Conservation (phyloP, 1,140 invertebrate genomes). For the Drosophila kurseongensis region DNA sequence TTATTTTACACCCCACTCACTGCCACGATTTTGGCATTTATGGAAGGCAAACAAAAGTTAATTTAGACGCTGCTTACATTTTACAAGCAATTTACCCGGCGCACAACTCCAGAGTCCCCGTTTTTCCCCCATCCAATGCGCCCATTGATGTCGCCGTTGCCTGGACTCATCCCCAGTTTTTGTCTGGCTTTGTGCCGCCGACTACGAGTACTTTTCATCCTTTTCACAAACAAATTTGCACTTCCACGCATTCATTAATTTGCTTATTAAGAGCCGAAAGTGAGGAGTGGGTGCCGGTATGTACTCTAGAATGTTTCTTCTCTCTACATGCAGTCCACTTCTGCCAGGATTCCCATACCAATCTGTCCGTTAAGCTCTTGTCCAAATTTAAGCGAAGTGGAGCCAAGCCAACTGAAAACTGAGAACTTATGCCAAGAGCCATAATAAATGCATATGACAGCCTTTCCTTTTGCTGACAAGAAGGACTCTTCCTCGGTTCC, state of each 20-base stretch:
- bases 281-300: conserved; percentile 1
- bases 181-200: conserved; percentile 36
- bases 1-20: conserved; percentile 51
- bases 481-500: conserved; percentile 41
- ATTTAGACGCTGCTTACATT: conserved; percentile 81
- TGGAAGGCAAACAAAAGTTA: conserved; percentile 83
- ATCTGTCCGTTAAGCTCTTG: conserved; percentile 12
- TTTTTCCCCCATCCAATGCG: background rate
- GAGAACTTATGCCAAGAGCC: conserved; percentile 57
- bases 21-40: conserved; percentile 46
- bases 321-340: background rate
- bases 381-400: conserved; percentile 28
- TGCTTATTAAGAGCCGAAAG: conserved; percentile 53
- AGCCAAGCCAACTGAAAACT: conserved; percentile 29
- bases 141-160: conserved; percentile 56
- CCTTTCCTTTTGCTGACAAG: conserved; percentile 73
- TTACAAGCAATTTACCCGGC: conserved; percentile 79
- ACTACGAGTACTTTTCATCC: conserved; percentile 48
- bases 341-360: background rate
- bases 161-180: conserved; percentile 10
- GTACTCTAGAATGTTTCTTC: conserved; percentile 24
- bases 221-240: conserved; percentile 78
- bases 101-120: conserved; percentile 4
- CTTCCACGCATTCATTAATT: conserved; percentile 79
- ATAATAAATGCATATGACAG: conserved; percentile 72